Evolutionary conservation across 1,140 invertebrate genomes (phyloP).

Genomic region (Papilio helenus): DNA sequence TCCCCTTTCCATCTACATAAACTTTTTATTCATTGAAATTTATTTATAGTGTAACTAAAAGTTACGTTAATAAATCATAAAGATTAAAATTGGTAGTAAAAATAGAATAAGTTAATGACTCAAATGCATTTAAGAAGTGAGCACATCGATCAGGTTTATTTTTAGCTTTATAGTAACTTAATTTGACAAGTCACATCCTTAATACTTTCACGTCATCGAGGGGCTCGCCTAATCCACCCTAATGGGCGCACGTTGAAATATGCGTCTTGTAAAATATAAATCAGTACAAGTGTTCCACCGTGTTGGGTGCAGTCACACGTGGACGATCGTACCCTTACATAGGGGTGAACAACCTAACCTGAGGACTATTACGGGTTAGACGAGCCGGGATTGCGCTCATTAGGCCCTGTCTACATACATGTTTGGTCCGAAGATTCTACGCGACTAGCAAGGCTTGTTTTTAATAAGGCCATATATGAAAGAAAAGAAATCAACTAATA

Average conservation of each 20-base stretch:
- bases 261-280: slow-evolving; percentile 46
- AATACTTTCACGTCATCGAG: slow-evolving; percentile 69
- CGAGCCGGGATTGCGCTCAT: slow-evolving; percentile 41
- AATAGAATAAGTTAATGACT: slow-evolving; percentile 22
- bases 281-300: slow-evolving; percentile 39
- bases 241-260: slow-evolving; percentile 74
- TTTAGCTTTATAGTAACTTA: slow-evolving; percentile 46
- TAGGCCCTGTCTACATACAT: slow-evolving; percentile 29
- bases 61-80: slow-evolving; percentile 18
- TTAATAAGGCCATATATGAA: slow-evolving; percentile 33
- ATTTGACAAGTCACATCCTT: slow-evolving; percentile 64
- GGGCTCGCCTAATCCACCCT: slow-evolving; percentile 74
- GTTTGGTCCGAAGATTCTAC: slow-evolving; percentile 38
- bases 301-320: slow-evolving; percentile 52
- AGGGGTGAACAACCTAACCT: slow-evolving; percentile 65
- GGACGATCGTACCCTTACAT: slow-evolving; percentile 47
- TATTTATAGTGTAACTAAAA: neutral
- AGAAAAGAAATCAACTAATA: slow-evolving; percentile 34
- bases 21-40: neutral
- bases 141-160: slow-evolving; percentile 33
- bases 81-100: slow-evolving; percentile 24
- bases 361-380: slow-evolving; percentile 39
- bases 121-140: slow-evolving; percentile 8
- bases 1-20: neutral
- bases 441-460: slow-evolving; percentile 23